Evolutionary conservation across 2,888 invertebrate genomes (phyloP).

Genomic region (Lochmaea capreae): DNA sequence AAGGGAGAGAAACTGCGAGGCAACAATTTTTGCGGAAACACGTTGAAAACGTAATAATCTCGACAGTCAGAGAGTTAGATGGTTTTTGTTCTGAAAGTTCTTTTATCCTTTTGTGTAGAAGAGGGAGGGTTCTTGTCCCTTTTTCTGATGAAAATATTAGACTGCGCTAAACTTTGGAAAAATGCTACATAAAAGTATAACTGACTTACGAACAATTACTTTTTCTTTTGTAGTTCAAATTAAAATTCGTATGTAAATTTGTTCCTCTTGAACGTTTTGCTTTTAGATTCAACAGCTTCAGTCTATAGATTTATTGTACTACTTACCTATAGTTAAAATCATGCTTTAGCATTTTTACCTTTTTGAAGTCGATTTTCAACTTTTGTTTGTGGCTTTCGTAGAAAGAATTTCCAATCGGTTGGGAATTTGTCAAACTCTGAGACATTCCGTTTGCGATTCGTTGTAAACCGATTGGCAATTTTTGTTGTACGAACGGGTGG

Average conservation of each 20-base stretch:
- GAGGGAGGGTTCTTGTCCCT: slow-evolving; percentile 22
- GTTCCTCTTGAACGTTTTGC: not conserved
- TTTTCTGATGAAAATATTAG: slow-evolving; percentile 28
- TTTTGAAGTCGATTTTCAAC: too few relatives aligned
- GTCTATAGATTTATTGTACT: too few relatives aligned
- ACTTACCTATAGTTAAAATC: too few relatives aligned
- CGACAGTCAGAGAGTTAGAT: slow-evolving; percentile 31
- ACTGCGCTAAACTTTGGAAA: not conserved
- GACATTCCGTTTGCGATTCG: too few relatives aligned
- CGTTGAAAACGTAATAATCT: slow-evolving; percentile 37
- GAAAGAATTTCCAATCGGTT: too few relatives aligned
- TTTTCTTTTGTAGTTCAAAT: not conserved
- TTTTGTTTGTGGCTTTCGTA: too few relatives aligned
- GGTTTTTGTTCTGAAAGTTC: slow-evolving; percentile 37
- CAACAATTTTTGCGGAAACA: slow-evolving; percentile 34
- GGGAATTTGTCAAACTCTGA: too few relatives aligned
- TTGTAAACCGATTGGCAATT: too few relatives aligned
- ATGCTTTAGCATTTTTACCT: too few relatives aligned
- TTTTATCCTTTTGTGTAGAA: slow-evolving; percentile 35
- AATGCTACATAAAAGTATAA: not conserved
- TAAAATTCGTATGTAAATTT: not conserved
- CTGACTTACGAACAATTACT: slow-evolving; percentile 1
- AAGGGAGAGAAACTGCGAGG: not conserved
- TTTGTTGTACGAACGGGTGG: too few relatives aligned
- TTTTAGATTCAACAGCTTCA: not conserved